Conservation (phyloP, 2,888 invertebrate genomes). For the Disparrhopalites patrizii region DNA sequence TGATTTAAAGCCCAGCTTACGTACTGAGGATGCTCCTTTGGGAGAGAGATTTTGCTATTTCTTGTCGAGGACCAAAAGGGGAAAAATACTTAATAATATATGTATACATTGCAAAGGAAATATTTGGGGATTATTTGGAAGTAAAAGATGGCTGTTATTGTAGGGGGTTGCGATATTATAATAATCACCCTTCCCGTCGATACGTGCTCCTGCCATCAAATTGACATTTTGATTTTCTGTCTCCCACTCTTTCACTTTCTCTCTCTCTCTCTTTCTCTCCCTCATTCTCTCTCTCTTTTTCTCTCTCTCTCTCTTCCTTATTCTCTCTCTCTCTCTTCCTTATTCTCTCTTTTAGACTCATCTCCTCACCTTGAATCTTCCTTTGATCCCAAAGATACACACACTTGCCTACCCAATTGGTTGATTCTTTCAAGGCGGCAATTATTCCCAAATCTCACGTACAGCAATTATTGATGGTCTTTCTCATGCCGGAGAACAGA, state of each 20-base stretch:
- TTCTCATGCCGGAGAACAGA: background rate
- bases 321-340: background rate
- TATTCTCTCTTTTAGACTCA: background rate
- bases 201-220: slow-evolving; percentile 14
- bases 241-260: background rate
- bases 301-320: background rate
- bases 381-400: background rate
- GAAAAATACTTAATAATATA: too few relatives aligned
- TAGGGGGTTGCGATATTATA: too few relatives aligned
- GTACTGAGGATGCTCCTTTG: too few relatives aligned
- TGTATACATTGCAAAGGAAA: too few relatives aligned
- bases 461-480: slow-evolving; percentile 17
- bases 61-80: too few relatives aligned
- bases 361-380: background rate
- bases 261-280: background rate
- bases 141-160: too few relatives aligned
- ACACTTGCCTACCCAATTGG: background rate
- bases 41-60: too few relatives aligned
- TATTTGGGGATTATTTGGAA: too few relatives aligned
- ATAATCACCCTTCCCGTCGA: too few relatives aligned
- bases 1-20: too few relatives aligned
- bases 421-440: slow-evolving; percentile 24
- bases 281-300: background rate
- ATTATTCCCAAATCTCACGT: slow-evolving; percentile 25
- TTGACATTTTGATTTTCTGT: slow-evolving; percentile 16